Evolutionary conservation across 2,113 vertebrate species (phyloP).

Genomic region (Cyprinodon variegatus): DNA sequence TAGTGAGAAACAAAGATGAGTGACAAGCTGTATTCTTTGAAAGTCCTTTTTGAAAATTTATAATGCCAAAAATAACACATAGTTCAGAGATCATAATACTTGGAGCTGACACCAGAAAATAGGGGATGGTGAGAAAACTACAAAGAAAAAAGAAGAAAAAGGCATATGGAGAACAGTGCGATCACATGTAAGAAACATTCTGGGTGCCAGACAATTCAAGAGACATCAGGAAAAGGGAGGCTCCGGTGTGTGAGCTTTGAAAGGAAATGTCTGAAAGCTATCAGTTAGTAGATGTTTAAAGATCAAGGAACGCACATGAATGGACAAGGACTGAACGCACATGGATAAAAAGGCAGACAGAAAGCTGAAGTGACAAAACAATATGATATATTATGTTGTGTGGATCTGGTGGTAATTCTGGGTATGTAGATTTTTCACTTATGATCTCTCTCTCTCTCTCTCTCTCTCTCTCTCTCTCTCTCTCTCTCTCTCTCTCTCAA

Average conservation of each 20-base stretch:
- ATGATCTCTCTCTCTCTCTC: no score
- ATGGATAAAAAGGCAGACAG: slow-evolving; percentile 28
- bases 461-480: no score
- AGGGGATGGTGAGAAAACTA: slow-evolving; percentile 1
- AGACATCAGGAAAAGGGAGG: slow-evolving; percentile 14
- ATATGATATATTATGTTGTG: slow-evolving; percentile 23
- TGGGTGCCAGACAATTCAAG: slow-evolving; percentile 14
- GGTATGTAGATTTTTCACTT: no score
- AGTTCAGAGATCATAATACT: slow-evolving; percentile 14
- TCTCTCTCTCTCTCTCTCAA: no score
- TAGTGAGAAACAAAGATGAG: slow-evolving; percentile 10
- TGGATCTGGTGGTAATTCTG: no score
- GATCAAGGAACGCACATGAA: slow-evolving; percentile 51
- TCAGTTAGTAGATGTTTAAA: slow-evolving; percentile 47
- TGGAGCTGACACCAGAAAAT: slow-evolving; percentile 26
- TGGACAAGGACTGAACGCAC: slow-evolving; percentile 14
- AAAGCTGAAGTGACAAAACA: not conserved
- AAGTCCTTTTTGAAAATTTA: slow-evolving; percentile 16
- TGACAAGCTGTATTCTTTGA: slow-evolving; percentile 4
- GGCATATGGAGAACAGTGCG: slow-evolving; percentile 15
- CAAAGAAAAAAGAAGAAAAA: slow-evolving; percentile 12
- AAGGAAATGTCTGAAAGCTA: slow-evolving; percentile 45
- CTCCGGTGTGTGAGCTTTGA: slow-evolving; percentile 35
- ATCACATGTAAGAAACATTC: slow-evolving; percentile 9
- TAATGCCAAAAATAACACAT: slow-evolving; percentile 15